Conservation (phyloP, 1,140 invertebrate genomes). For the Plutomurus gul region DNA sequence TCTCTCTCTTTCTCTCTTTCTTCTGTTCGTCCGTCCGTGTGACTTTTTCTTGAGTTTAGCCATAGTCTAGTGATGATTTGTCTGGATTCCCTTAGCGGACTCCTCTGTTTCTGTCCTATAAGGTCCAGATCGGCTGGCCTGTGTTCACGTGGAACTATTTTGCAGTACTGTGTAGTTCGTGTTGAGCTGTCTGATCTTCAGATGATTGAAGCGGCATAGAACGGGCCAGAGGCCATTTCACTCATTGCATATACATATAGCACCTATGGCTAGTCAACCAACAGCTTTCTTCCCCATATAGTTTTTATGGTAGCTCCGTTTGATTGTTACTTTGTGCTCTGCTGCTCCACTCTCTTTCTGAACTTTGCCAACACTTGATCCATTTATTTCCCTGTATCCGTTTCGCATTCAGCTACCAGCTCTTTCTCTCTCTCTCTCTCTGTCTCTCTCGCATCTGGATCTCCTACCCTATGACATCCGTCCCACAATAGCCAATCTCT, state of each 20-base stretch:
- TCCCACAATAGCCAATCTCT: too few species aligned
- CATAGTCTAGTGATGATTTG: not conserved
- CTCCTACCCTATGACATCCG: too few species aligned
- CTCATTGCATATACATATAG: not conserved
- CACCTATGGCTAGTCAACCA: not conserved
- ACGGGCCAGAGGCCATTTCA: constrained; percentile 1
- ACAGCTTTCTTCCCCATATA: not conserved
- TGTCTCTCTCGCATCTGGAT: not conserved
- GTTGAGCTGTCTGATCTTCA: not conserved
- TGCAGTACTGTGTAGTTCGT: too few species aligned
- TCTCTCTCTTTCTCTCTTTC: not conserved
- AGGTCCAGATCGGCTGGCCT: too few species aligned
- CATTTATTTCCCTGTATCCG: constrained; percentile 6
- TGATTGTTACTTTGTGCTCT: not conserved
- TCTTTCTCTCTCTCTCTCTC: not conserved
- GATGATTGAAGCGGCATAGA: not conserved
- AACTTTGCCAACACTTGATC: constrained; percentile 3
- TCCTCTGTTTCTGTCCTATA: too few species aligned
- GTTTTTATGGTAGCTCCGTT: not conserved
- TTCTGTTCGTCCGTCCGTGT: not conserved
- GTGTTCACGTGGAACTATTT: too few species aligned
- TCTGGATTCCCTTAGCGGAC: too few species aligned
- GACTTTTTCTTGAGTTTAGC: not conserved
- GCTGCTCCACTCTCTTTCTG: not conserved
- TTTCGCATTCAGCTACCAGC: not conserved